Base-by-base conservation (phyloP, 2,888 invertebrate species). In the Corbicula japonica region DNA sequence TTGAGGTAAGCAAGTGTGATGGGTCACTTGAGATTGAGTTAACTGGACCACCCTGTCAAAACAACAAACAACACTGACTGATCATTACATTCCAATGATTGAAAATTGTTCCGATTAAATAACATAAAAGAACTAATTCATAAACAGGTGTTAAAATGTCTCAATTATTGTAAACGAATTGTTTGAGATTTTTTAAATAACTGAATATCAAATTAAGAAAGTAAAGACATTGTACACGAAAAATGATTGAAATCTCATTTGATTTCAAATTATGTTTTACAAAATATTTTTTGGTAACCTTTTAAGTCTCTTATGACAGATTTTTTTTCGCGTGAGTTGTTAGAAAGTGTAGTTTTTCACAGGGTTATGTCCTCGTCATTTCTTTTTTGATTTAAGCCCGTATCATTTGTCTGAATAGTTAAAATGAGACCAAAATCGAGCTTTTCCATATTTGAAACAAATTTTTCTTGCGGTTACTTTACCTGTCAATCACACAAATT, bases 71-170 rank as follows among this genome's bases (percentile, higher is more conserved):
- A n/a, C n/a, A n/a, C n/a, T n/a, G n/a, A n/a, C n/a, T n/a, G n/a
- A n/a, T n/a, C n/a, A n/a, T n/a, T n/a, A n/a, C n/a, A n/a, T n/a
- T n/a, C n/a, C n/a, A n/a, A n/a, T n/a, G n/a, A n/a, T n/a, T n/a
- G n/a, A n/a, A n/a, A n/a, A n/a, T n/a, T n/a, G n/a, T n/a, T n/a
- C n/a, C n/a, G n/a, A n/a, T n/a, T n/a, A n/a, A n/a, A n/a, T n/a
- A n/a, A n/a, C n/a, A n/a, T n/a, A 73, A 65, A 50, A 44, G 65
- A 73, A 73, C 73, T 65, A 73, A 73, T 73, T 65, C 35, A 26
- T 58, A 28, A 46, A 65, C 73, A 73, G 73, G 73, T 73, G 73
- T 65, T 65, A 65, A 69, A 73, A 58, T 50, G 38, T 63, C 63
- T 63, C 63, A n/a, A 62, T 63, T 54, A 72, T 72, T 44, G 28